phyloP scores from a whole-genome alignment of 2,113 vertebrate species.

The Dasypus novemcinctus region DNA sequence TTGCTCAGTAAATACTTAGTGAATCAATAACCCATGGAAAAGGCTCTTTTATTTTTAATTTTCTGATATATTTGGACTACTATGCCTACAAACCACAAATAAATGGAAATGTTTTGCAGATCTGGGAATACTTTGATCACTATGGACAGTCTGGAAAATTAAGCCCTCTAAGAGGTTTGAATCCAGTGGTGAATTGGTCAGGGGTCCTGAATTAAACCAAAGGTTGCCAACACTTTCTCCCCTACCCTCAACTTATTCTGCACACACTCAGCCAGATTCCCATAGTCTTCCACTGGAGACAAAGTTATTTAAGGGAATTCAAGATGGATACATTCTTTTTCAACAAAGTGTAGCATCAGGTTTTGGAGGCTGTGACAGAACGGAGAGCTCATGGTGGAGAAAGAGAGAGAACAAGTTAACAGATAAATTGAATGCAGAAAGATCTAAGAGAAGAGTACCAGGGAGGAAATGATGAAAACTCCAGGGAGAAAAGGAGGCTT shows the following conservation, averaged over 20 bases:
- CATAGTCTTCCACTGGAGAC: not conserved
- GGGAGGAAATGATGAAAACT: not conserved
- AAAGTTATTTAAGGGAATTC: not conserved
- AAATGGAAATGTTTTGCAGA: not conserved
- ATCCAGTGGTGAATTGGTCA: not conserved
- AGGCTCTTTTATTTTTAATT: not conserved
- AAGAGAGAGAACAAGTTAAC: not conserved
- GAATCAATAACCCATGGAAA: not conserved
- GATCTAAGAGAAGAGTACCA: not conserved
- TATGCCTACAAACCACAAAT: not conserved
- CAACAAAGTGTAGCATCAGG: not conserved
- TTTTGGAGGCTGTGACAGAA: not conserved
- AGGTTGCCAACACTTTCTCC: not conserved
- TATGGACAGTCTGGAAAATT: slow-evolving; percentile 16
- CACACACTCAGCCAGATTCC: not conserved
- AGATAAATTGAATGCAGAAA: rapidly evolving
- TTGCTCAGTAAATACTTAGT: not conserved
- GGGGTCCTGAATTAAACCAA: slow-evolving; percentile 1
- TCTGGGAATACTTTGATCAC: not conserved
- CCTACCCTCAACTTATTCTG: not conserved
- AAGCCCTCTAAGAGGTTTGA: not conserved
- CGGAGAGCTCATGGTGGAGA: not conserved
- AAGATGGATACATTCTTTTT: not conserved
- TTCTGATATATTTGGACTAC: not conserved
- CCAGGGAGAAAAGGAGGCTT: not conserved